These are phyloP conservation scores for Acleris literana DNA, from an alignment of 2,888 invertebrate species.

Conservation along the genomic window DNA sequence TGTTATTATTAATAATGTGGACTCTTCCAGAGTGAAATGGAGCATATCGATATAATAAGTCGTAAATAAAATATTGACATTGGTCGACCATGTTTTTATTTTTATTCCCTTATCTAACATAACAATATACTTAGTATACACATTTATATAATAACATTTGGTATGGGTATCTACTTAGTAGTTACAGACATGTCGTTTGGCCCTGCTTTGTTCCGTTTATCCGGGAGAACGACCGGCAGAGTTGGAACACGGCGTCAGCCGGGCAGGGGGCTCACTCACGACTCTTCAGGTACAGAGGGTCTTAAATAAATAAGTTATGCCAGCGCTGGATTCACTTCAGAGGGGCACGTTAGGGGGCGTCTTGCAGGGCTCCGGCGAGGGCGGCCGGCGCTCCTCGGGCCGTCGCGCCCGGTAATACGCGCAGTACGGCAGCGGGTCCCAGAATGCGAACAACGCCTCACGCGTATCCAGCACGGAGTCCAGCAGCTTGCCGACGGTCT, in stretches of 20 bases:
- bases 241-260: conserved; percentile 46
- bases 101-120: conserved; percentile 44
- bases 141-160: conserved; percentile 54
- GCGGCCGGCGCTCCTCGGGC: conserved; percentile 80
- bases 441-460: conserved; percentile 91
- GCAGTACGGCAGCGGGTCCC: conserved; percentile 94
- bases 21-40: conserved; percentile 17
- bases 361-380: conserved; percentile 81
- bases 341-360: conserved; percentile 79
- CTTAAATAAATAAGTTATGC: conserved; percentile 67
- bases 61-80: conserved; percentile 35
- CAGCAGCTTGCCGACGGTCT: conserved; percentile 84
- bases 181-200: conserved; percentile 73
- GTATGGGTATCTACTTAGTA: conserved; percentile 74
- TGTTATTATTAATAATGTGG: conserved; percentile 14
- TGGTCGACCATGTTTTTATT: conserved; percentile 36
- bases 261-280: conserved; percentile 66
- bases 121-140: conserved; percentile 56
- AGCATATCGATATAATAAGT: conserved; percentile 22
- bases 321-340: conserved; percentile 51
- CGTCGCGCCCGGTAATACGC: conserved; percentile 92
- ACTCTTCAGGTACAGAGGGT: conserved; percentile 81
- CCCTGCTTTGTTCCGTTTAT: conserved; percentile 57
- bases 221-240: conserved; percentile 51
- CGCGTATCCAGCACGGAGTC: conserved; percentile 89